phyloP scores from a whole-genome alignment of 2,888 invertebrate species.

The Chloroclysta siterata region DNA sequence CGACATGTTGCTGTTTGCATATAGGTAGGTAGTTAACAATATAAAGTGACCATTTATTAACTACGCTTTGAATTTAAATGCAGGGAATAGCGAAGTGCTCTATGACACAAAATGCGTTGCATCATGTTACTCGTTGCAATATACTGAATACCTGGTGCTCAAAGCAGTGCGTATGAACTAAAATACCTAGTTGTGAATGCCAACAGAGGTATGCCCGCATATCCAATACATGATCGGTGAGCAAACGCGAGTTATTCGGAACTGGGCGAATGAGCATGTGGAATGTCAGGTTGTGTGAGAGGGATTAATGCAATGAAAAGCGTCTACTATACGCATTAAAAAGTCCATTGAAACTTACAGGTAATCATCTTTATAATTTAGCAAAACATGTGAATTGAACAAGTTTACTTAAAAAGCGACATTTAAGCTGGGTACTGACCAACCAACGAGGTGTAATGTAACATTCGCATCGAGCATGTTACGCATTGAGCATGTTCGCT shows the following conservation, averaged over 20 bases:
- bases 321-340: background rate
- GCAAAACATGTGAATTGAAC: background rate
- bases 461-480: too few species aligned
- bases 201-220: constrained; percentile 15
- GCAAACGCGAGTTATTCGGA: constrained; percentile 15
- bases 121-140: constrained; percentile 1
- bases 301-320: background rate
- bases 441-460: too few species aligned
- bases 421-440: too few species aligned
- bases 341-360: too few species aligned
- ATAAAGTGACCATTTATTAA: too few species aligned
- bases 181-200: constrained; percentile 17
- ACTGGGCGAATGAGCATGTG: background rate
- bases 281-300: background rate
- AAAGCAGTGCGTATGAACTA: background rate
- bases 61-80: too few species aligned
- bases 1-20: too few species aligned
- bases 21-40: too few species aligned
- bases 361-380: background rate
- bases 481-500: too few species aligned
- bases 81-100: background rate
- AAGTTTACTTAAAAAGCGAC: too few species aligned
- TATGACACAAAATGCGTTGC: background rate
- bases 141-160: constrained; percentile 1
- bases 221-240: constrained; percentile 9